A percentile compares a stretch with the other conserved stretches of the same genome.
These are phyloP conservation scores for Hipposideros armiger DNA, from an alignment of 2,113 vertebrate species.

Conservation along the genomic window DNA sequence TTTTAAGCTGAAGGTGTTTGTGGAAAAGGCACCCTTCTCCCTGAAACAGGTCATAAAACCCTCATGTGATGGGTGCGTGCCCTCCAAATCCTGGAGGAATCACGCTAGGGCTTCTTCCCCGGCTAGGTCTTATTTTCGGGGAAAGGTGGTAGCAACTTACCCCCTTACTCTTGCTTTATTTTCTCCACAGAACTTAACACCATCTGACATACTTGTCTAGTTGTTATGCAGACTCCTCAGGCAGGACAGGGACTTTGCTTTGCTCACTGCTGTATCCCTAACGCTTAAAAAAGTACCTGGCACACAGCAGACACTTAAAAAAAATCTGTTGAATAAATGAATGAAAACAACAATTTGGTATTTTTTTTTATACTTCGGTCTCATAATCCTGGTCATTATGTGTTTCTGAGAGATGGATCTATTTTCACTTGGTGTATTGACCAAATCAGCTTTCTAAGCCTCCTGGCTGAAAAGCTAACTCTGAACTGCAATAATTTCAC, in stretches of 20 bases:
- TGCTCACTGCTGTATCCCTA: not conserved
- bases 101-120: no score
- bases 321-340: not conserved
- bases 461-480: not conserved
- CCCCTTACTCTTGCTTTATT: not conserved
- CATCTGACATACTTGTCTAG: not conserved
- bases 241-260: not conserved
- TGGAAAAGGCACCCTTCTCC: no score
- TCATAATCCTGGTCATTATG: not conserved
- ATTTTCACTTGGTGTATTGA: not conserved
- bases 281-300: not conserved
- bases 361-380: constrained; percentile 30
- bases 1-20: no score
- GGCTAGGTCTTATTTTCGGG: no score
- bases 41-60: no score
- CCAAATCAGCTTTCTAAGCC: not conserved
- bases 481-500: not conserved
- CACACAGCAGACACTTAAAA: not conserved
- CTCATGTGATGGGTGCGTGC: no score
- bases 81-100: no score
- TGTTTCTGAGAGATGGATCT: not conserved
- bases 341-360: not conserved
- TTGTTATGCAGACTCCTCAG: not conserved
- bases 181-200: not conserved
- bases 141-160: not conserved